phyloP scores from a whole-genome alignment of 1,140 invertebrate genomes.

The Medauroidea extradentata region DNA sequence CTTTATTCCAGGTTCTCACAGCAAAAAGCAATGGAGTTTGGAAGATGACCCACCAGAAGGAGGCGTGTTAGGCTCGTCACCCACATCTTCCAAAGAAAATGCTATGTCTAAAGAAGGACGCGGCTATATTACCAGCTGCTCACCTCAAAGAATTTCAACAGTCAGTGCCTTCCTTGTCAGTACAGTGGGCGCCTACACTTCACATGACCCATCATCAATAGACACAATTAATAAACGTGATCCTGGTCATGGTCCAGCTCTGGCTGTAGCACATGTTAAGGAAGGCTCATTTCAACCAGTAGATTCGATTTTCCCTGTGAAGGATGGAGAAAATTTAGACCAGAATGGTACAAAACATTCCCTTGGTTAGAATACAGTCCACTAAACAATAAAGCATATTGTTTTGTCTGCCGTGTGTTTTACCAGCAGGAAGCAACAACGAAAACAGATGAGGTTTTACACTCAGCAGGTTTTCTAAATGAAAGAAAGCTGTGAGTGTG shows the following conservation, averaged over 20 bases:
- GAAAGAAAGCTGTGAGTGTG: background rate
- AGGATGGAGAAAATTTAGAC: background rate
- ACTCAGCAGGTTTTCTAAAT: background rate
- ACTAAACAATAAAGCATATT: background rate
- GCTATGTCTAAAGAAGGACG: too few species aligned
- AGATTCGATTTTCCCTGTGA: background rate
- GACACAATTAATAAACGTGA: background rate
- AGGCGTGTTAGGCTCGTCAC: too few species aligned
- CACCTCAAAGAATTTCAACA: too few species aligned
- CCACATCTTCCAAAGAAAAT: too few species aligned
- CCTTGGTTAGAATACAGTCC: background rate
- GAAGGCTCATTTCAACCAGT: background rate
- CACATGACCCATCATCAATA: too few species aligned
- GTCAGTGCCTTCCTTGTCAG: too few species aligned
- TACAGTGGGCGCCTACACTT: too few species aligned
- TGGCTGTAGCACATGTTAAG: background rate
- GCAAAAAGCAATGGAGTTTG: too few species aligned
- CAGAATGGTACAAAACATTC: slow-evolving; percentile 5
- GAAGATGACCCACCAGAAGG: too few species aligned
- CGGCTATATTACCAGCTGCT: too few species aligned
- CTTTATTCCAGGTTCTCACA: too few species aligned
- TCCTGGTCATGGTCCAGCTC: background rate
- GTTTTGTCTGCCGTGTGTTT: slow-evolving; percentile 4
- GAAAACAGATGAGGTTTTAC: slow-evolving; percentile 3
- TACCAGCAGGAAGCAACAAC: background rate